phyloP scores from a whole-genome alignment of 2,113 vertebrate genomes.

The Rhipidura dahli region DNA sequence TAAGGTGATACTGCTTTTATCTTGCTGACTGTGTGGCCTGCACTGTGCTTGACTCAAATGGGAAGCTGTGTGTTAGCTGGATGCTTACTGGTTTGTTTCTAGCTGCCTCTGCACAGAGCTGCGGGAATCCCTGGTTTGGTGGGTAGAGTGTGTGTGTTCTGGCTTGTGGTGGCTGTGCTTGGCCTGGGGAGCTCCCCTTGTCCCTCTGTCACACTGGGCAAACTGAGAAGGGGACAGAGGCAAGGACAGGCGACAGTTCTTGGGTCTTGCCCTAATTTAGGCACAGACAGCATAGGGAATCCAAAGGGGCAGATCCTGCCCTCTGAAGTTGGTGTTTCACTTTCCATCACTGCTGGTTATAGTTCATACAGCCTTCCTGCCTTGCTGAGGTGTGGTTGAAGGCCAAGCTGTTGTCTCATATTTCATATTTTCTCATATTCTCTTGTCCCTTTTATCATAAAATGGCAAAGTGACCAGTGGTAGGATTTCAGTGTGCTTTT shows the following conservation, averaged over 20 bases:
- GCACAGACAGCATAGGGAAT: background rate
- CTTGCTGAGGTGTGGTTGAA: background rate
- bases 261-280: background rate
- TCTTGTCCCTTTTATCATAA: background rate
- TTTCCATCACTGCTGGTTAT: background rate
- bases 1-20: slow-evolving; percentile 1
- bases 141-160: background rate
- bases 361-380: background rate
- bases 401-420: background rate
- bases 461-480: background rate
- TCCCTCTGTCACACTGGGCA: background rate
- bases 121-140: background rate
- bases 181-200: background rate
- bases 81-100: background rate
- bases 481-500: background rate
- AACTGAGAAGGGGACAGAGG: background rate
- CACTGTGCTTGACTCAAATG: background rate
- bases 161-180: background rate
- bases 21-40: background rate
- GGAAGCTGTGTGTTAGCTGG: background rate
- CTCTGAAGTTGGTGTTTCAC: background rate
- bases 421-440: background rate
- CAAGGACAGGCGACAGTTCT: background rate
- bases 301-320: background rate
- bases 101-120: background rate